Conservation (phyloP, 1,140 invertebrate species). For the Marisa cornuarietis region DNA sequence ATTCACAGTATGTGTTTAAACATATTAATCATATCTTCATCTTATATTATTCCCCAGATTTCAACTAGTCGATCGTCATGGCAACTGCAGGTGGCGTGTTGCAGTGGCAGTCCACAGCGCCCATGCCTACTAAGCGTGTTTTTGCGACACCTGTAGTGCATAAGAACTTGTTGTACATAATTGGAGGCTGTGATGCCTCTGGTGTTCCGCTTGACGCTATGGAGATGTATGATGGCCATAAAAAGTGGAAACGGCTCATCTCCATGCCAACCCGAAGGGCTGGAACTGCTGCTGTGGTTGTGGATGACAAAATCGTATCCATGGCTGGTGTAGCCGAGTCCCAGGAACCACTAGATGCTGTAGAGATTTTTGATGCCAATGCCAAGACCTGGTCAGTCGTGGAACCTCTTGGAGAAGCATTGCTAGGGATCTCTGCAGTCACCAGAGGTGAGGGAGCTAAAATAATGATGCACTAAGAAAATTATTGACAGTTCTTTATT, state of each 20-base stretch:
- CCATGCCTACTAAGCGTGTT: conserved; percentile 58
- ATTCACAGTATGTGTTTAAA: no score
- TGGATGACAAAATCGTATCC: conserved; percentile 57
- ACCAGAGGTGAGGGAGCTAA: conserved; percentile 47
- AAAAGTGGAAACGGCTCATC: conserved; percentile 54
- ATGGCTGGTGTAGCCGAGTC: conserved; percentile 58
- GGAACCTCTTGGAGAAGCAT: conserved; percentile 41
- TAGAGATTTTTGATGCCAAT: conserved; percentile 58
- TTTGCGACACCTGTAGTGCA: conserved; percentile 54
- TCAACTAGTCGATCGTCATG: not conserved
- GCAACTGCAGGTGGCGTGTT: not conserved
- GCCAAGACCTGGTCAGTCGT: conserved; percentile 53
- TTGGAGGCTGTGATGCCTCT: conserved; percentile 63
- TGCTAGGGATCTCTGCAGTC: conserved; percentile 57
- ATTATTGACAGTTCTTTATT: no score
- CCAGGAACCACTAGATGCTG: conserved; percentile 58
- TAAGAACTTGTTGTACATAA: conserved; percentile 51
- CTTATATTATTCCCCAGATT: no score
- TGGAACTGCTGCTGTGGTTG: conserved; percentile 49
- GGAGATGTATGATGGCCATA: conserved; percentile 55
- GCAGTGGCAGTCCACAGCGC: conserved; percentile 35
- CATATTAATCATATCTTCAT: no score
- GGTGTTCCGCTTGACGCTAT: conserved; percentile 56
- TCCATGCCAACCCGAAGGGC: conserved; percentile 61
- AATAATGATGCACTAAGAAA: no score